These are phyloP conservation scores for Ambastaia sidthimunki DNA, from an alignment of 2,797 vertebrate species.

Conservation along the genomic window DNA sequence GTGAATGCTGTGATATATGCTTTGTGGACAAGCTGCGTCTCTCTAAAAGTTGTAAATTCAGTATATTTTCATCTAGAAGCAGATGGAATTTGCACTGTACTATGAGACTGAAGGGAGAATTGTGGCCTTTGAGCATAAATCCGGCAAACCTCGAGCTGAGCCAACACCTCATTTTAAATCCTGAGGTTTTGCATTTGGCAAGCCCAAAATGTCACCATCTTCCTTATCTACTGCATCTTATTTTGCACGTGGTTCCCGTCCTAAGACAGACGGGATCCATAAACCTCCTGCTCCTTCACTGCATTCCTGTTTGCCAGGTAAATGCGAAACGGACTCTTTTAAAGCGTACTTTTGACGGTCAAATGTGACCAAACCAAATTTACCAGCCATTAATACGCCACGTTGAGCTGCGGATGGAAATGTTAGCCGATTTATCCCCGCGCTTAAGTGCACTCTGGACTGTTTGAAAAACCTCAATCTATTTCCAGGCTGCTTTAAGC, in stretches of 20 bases:
- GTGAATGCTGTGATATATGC: not conserved
- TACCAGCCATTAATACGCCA: constrained; percentile 66
- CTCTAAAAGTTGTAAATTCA: not conserved
- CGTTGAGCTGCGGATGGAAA: constrained; percentile 66
- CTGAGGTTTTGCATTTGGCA: constrained; percentile 38
- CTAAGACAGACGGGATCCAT: constrained; percentile 18
- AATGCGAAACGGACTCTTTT: constrained; percentile 52
- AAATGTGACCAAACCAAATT: constrained; percentile 68
- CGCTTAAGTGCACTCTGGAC: constrained; percentile 76
- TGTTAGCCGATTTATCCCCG: constrained; percentile 66
- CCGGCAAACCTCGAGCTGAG: constrained; percentile 22
- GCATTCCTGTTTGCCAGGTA: constrained; percentile 19
- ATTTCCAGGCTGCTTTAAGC: constrained; percentile 73
- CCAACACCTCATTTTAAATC: constrained; percentile 37
- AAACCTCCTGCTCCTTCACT: constrained; percentile 28
- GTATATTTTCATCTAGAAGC: constrained; percentile 6
- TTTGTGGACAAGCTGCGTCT: not conserved
- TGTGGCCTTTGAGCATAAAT: constrained; percentile 27
- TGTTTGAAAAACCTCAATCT: constrained; percentile 69
- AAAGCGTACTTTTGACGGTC: constrained; percentile 62
- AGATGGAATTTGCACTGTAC: constrained; percentile 4
- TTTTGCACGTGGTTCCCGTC: constrained; percentile 30
- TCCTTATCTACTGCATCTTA: constrained; percentile 43
- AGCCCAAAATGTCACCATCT: constrained; percentile 44
- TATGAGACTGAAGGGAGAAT: not conserved